Base-by-base conservation (phyloP, 1,140 invertebrate genomes). In the Marisa cornuarietis region DNA sequence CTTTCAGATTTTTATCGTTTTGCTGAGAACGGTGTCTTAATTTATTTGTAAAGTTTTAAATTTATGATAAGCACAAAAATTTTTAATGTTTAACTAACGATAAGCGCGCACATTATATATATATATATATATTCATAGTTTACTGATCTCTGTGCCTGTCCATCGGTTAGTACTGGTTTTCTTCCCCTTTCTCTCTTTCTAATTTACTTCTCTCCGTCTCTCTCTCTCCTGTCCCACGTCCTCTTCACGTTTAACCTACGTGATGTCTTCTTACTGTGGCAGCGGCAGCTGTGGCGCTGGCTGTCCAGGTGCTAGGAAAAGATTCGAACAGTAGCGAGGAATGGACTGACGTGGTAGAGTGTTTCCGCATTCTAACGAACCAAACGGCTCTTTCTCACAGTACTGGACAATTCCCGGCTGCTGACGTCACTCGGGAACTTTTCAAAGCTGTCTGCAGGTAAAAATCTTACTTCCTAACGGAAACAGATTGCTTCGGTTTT, bases 371-470 rank as follows among this genome's bases (percentile, higher is more conserved):
- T 26, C 51, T 77, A 20, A 68, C 76, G 65, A 77, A 77, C 68
- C 76, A 77, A 42, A 77, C 76, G 16, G 54, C 76, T 26, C 65
- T 77, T 66, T 65, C 76, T 31, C 54, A 11, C 11, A 10, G 24
- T 18, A 24, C 6, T 20, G 16, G 18, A 5, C 5, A 52, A 14
- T 18, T 54, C 22, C 26, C 76, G 49, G 63, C 76, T 18, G 76
- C 51, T 42, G 76, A 77, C 11, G 58, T 77, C 49, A 77, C 63
- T 26, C 63, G 63, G 18, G 51, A 54, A 24, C 65, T 77, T 14
- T 77, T 77, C 20, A 77, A 77, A 54, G 18, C 76, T 22, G 66
- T 77, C 66, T 77, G 76, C 31, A 65, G 76, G 76, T 77, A 52
- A 22, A 63, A 52, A 14, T 31, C 14, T 10, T 13, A n/a, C 13